These are phyloP conservation scores for Ormyrus nitidulus DNA, from an alignment of 2,888 invertebrate genomes.

Conservation along the genomic window DNA sequence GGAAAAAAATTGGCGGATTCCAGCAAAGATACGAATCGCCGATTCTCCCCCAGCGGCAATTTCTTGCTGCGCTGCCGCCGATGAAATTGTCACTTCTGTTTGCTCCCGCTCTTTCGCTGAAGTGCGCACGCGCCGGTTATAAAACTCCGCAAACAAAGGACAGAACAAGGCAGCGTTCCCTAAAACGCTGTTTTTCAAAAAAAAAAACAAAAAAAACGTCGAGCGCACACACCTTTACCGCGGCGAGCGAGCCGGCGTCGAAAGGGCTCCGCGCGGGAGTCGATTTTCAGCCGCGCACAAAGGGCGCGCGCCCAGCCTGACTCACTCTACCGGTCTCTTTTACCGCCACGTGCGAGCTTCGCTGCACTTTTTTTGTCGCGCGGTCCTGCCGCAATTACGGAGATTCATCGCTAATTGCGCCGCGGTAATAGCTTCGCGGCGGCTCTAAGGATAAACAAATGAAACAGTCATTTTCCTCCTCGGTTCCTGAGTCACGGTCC, in stretches of 20 bases:
- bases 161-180: no score
- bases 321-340: not conserved
- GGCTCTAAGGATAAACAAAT: not conserved
- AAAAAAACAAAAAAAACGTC: constrained; percentile 3
- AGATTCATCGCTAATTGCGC: constrained; percentile 14
- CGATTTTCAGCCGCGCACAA: constrained; percentile 46
- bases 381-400: not conserved
- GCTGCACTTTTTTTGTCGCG: not conserved
- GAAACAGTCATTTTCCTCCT: not conserved
- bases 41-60: constrained; percentile 21
- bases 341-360: no score
- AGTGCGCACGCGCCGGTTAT: not conserved
- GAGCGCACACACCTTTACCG: not conserved
- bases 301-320: constrained; percentile 64
- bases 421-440: not conserved
- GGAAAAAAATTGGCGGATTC: not conserved
- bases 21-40: constrained; percentile 27
- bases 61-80: constrained; percentile 17
- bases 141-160: no score
- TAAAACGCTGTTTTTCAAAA: not conserved
- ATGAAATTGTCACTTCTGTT: constrained; percentile 36
- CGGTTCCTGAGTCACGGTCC: no score
- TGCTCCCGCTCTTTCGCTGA: not conserved
- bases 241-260: constrained; percentile 4
- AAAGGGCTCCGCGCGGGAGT: constrained; percentile 14